These are phyloP conservation scores for Liasis olivaceus DNA, from an alignment of 2,797 vertebrate genomes.

Conservation along the genomic window DNA sequence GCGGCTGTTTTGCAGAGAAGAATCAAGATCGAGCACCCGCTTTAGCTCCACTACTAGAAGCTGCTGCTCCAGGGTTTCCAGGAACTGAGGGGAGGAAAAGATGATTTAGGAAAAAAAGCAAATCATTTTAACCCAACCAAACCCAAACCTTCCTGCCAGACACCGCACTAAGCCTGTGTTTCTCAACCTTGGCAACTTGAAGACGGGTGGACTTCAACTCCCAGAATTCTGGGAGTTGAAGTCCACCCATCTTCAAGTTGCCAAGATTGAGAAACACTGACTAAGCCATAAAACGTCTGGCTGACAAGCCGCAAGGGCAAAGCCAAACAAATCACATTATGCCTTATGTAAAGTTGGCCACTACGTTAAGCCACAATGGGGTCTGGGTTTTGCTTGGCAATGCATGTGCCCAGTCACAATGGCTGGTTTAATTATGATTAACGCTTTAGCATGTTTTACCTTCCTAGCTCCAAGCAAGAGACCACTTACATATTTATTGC, in stretches of 20 bases:
- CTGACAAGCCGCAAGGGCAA: not conserved
- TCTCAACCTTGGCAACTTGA: too few species aligned
- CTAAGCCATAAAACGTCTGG: not conserved
- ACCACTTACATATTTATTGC: not conserved
- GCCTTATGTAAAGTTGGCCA: not conserved
- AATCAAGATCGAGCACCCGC: constrained; percentile 69
- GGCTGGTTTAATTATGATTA: not conserved
- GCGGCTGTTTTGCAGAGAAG: constrained; percentile 53
- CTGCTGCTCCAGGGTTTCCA: constrained; percentile 79
- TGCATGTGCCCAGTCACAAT: accelerated
- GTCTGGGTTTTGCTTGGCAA: not conserved
- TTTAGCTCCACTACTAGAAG: constrained; percentile 79
- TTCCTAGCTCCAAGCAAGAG: not conserved
- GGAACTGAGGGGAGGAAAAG: constrained; percentile 72
- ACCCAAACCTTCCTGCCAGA: not conserved
- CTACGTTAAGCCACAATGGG: not conserved
- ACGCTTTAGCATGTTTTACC: not conserved
- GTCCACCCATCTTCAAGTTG: too few species aligned
- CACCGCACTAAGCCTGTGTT: not conserved
- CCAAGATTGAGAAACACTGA: too few species aligned
- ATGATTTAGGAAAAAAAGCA: not conserved
- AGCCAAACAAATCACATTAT: not conserved
- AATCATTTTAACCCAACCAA: not conserved
- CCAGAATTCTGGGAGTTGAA: too few species aligned
- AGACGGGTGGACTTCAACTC: too few species aligned